Percentiles rank a stretch among this genome's conserved stretches.
Evolutionary conservation across 2,888 invertebrate species (phyloP).

Genomic region (Tridacna crocea): DNA sequence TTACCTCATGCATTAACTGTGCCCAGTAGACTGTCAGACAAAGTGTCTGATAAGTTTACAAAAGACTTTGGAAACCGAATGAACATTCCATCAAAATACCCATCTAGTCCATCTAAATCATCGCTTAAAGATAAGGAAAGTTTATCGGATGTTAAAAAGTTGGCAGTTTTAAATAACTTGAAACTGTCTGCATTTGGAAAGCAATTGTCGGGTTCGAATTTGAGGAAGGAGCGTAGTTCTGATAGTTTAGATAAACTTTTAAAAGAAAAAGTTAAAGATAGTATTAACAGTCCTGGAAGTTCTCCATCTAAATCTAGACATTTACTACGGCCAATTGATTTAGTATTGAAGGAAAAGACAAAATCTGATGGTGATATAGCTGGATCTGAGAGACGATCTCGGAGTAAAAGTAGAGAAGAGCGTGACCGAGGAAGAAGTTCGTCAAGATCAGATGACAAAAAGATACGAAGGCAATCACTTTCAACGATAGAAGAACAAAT

Average conservation of each 20-base stretch:
- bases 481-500: constrained; percentile 64
- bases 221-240: constrained; percentile 59
- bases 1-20: constrained; percentile 68
- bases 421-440: constrained; percentile 54
- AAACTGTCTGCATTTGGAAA: constrained; percentile 72
- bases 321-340: constrained; percentile 59
- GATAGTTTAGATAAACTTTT: constrained; percentile 62
- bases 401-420: constrained; percentile 54
- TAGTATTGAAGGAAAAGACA: constrained; percentile 55
- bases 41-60: constrained; percentile 54
- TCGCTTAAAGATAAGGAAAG: constrained; percentile 75
- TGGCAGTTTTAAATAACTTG: constrained; percentile 66
- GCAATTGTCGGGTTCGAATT: constrained; percentile 57
- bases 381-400: constrained; percentile 47
- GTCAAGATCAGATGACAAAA: constrained; percentile 58
- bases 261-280: constrained; percentile 60
- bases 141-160: constrained; percentile 73
- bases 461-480: constrained; percentile 53
- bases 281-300: constrained; percentile 35
- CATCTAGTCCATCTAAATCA: constrained; percentile 73
- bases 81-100: constrained; percentile 72
- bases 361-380: constrained; percentile 65
- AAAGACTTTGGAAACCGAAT: constrained; percentile 77
- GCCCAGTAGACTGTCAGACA: constrained; percentile 72
- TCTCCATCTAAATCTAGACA: constrained; percentile 63